phyloP scores from a whole-genome alignment of 2,113 vertebrate genomes.

The Lathamus discolor region DNA sequence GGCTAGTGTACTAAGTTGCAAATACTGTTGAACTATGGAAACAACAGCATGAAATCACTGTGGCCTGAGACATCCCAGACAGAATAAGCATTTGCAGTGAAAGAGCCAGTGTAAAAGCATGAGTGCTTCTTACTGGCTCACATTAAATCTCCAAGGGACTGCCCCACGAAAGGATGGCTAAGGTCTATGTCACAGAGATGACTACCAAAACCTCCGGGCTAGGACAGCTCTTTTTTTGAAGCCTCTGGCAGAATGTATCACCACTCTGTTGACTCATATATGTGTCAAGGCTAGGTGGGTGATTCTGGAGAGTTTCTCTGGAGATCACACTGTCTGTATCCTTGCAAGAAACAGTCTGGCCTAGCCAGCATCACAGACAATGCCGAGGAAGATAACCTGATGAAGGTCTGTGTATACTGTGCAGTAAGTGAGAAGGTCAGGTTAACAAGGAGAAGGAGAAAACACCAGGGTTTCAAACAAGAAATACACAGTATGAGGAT shows the following conservation, averaged over 20 bases:
- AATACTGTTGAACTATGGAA: background rate
- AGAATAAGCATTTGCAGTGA: background rate
- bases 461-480: background rate
- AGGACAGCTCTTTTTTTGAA: background rate
- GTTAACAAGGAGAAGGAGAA: background rate
- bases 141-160: accelerated
- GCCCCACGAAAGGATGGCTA: background rate
- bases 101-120: background rate
- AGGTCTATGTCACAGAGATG: slow-evolving; percentile 18
- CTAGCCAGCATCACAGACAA: background rate
- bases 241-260: slow-evolving; percentile 39
- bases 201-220: background rate
- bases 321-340: background rate
- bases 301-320: background rate
- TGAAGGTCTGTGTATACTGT: background rate
- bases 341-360: background rate
- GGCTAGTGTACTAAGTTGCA: background rate
- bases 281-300: slow-evolving; percentile 31
- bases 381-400: background rate
- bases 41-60: background rate
- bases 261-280: slow-evolving; percentile 1
- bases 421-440: background rate
- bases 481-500: background rate
- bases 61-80: background rate
- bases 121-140: background rate